Conservation (phyloP, 2,113 vertebrate species). For the Agelaius tricolor region DNA sequence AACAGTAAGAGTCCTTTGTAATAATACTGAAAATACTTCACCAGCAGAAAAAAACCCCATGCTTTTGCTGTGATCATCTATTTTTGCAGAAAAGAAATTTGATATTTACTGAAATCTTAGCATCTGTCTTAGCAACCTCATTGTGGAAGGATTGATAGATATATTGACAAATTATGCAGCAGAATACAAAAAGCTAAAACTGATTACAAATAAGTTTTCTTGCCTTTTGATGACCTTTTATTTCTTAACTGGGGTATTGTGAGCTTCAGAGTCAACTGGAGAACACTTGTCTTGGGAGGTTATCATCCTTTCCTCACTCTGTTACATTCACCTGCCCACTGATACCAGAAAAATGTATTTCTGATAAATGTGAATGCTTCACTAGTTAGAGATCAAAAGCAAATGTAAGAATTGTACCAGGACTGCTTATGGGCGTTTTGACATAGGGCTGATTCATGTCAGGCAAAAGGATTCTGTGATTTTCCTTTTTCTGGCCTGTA, state of each 20-base stretch:
- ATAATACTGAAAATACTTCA: slow-evolving; percentile 6
- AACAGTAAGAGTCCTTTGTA: neutral
- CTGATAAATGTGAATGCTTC: neutral
- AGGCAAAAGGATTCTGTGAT: neutral
- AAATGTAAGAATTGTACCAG: neutral
- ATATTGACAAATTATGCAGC: neutral
- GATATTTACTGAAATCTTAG: neutral
- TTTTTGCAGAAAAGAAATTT: slow-evolving; percentile 4
- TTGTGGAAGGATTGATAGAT: neutral
- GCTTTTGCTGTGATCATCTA: neutral
- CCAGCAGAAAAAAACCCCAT: neutral
- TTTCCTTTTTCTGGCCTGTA: neutral
- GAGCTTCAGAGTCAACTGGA: neutral
- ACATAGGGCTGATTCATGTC: neutral
- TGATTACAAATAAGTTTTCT: neutral
- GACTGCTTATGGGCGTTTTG: neutral
- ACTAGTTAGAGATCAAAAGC: neutral
- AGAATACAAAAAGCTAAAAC: neutral
- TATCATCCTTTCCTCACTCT: neutral
- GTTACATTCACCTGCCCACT: neutral
- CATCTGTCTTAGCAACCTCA: neutral
- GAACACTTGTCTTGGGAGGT: neutral
- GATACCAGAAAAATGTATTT: neutral
- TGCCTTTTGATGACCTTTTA: neutral
- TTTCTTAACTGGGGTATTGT: neutral